These are phyloP conservation scores for Drosophila monieri DNA, from an alignment of 2,888 invertebrate genomes.

Conservation along the genomic window DNA sequence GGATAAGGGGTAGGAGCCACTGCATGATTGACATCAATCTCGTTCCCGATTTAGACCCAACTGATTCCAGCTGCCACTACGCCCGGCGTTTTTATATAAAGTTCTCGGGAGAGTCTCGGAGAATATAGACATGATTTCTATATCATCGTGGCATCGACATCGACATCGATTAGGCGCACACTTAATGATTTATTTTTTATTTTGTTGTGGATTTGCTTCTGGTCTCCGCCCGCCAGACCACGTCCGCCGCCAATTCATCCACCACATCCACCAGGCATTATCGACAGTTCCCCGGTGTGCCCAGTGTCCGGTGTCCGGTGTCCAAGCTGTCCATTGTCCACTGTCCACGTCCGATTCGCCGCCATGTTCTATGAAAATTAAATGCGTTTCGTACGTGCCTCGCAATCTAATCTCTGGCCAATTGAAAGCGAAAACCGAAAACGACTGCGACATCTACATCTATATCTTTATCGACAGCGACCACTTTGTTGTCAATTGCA, in stretches of 20 bases:
- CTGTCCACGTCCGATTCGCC: constrained; percentile 68
- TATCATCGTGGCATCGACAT: constrained; percentile 47
- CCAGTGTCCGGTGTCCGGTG: constrained; percentile 5
- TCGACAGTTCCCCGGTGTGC: constrained; percentile 11
- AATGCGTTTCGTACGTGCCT: constrained; percentile 71
- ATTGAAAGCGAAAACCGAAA: constrained; percentile 66
- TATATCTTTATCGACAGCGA: constrained; percentile 8
- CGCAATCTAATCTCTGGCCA: constrained; percentile 54
- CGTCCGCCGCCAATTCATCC: constrained; percentile 35
- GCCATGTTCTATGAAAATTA: constrained; percentile 77
- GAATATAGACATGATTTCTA: constrained; percentile 41
- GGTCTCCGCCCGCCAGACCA: constrained; percentile 24
- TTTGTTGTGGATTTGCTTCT: constrained; percentile 53
- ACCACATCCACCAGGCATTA: constrained; percentile 21
- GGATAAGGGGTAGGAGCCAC: constrained; percentile 36
- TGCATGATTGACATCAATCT: constrained; percentile 49
- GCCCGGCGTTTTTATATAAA: constrained; percentile 59
- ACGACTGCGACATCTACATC: constrained; percentile 6
- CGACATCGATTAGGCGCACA: constrained; percentile 68
- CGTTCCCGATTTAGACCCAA: constrained; percentile 41
- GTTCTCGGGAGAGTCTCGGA: constrained; percentile 71
- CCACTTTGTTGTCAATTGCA: constrained; percentile 68
- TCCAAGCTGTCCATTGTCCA: constrained; percentile 42
- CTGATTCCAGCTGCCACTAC: constrained; percentile 54
- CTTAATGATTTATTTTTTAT: constrained; percentile 70